Evolutionary conservation across 1,140 invertebrate genomes (phyloP).

Genomic region (Heliconius hermathena): DNA sequence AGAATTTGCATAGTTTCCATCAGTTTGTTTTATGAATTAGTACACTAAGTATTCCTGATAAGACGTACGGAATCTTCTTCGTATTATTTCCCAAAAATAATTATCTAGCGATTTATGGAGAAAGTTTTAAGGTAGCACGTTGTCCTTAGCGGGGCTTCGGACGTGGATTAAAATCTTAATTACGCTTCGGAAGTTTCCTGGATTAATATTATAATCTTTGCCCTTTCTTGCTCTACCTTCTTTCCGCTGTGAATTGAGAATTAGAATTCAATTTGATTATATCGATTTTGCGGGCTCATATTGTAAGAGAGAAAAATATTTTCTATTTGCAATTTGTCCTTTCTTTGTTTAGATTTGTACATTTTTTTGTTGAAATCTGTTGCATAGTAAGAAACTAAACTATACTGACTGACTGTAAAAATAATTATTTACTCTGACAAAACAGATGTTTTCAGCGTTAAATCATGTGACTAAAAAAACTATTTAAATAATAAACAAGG

Average conservation of each 20-base stretch:
- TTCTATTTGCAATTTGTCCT: not conserved
- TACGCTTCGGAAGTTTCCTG: slow-evolving; percentile 63
- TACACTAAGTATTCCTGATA: not conserved
- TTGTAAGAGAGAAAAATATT: not conserved
- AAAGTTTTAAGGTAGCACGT: slow-evolving; percentile 67
- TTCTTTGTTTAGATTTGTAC: not conserved
- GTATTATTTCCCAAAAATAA: slow-evolving; percentile 59
- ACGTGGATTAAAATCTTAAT: slow-evolving; percentile 77
- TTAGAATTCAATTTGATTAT: slow-evolving; percentile 46
- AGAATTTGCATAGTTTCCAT: not conserved
- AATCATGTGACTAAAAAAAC: no score
- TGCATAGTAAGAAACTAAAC: no score
- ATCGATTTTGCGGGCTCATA: slow-evolving; percentile 5
- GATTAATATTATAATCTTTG: slow-evolving; percentile 73
- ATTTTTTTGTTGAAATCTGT: no score
- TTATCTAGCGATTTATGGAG: slow-evolving; percentile 70
- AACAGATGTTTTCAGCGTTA: no score
- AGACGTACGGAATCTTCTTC: slow-evolving; percentile 17
- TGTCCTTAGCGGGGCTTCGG: slow-evolving; percentile 56
- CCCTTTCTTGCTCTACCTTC: slow-evolving; percentile 49
- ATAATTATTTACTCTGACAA: no score
- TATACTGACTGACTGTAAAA: no score
- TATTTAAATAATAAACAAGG: not conserved
- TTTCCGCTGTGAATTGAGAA: slow-evolving; percentile 53
- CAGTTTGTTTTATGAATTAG: not conserved